A percentile compares a stretch with the other conserved stretches of the same genome.
Evolutionary conservation across 2,113 vertebrate genomes (phyloP).

Genomic region (Ranitomeya imitator): DNA sequence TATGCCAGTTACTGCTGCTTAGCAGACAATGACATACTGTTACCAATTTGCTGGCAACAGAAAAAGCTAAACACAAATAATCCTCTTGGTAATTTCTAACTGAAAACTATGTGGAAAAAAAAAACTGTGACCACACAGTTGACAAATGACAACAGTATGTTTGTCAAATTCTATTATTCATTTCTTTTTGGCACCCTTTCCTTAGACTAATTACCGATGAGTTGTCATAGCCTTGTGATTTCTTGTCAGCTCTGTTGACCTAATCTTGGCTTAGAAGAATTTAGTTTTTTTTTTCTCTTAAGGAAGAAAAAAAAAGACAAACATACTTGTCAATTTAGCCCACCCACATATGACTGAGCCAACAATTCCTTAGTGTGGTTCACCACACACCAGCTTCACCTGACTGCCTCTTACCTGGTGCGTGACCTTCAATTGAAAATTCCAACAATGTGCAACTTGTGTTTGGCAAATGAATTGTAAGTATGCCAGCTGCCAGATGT

Average conservation of each 20-base stretch:
- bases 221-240: slow-evolving; percentile 66
- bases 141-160: slow-evolving; percentile 64
- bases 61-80: slow-evolving; percentile 65
- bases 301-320: slow-evolving; percentile 63
- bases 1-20: slow-evolving; percentile 64
- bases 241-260: slow-evolving; percentile 64
- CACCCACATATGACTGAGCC: slow-evolving; percentile 62
- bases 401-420: slow-evolving; percentile 74
- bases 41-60: slow-evolving; percentile 66
- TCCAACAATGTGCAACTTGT: slow-evolving; percentile 73
- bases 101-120: slow-evolving; percentile 63
- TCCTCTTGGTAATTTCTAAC: slow-evolving; percentile 62
- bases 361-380: slow-evolving; percentile 62
- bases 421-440: slow-evolving; percentile 73
- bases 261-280: slow-evolving; percentile 60
- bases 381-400: slow-evolving; percentile 64
- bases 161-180: slow-evolving; percentile 66
- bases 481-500: slow-evolving; percentile 79
- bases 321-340: slow-evolving; percentile 59
- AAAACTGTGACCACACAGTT: slow-evolving; percentile 72
- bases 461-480: slow-evolving; percentile 78
- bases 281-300: slow-evolving; percentile 59
- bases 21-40: slow-evolving; percentile 61
- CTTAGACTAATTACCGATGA: slow-evolving; percentile 67
- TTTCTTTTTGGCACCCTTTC: slow-evolving; percentile 55